Evolutionary conservation across 2,797 vertebrate genomes (phyloP), one percentile per base, ranked within the genome.

Genomic region (Linurgus olivaceus): DNA sequence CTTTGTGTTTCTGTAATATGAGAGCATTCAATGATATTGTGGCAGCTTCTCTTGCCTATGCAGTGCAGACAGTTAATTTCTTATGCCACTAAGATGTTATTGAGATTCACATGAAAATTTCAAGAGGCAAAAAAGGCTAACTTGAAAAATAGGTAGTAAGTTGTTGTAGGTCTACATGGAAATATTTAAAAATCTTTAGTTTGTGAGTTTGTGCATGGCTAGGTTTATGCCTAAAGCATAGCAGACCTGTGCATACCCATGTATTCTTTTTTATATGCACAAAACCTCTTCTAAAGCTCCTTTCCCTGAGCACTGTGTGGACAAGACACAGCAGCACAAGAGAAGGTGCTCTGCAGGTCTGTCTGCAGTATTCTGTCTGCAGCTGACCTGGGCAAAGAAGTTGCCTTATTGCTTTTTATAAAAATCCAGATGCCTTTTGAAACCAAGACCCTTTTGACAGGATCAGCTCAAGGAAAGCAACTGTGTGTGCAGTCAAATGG

Each of bases 401-500:
- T 54, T 75, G 8, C 40, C 42, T 37, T 54, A 40, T 2, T 58
- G 42, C 11, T 59, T 74, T 76, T 68, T 38, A 11, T 17, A 35
- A 45, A 45, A 63, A 57, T 59, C 31, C 42, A 2, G 16, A 15
- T 58, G 40, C 16, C 33, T 86, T 77, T 86, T 71, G 35, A 65
- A 86, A 55, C 21, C 0, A 2, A 35, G 38, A 51, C 66, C 24
- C 9, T 74, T 76, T 70, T 20, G 79, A 21, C 33, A 18, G 44
- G 6, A 47, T 61, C 0, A 2, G 18, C 21, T 82, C 24, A 44
- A 67, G 65, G 52, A 67, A 67, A 31, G 44, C n/a, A 83, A 5
- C 7, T n/a, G 3, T 35, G 7, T 25, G 3, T 44, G 29, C 35
- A 26, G 26, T 33, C 18, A n/a, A 0, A 3, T 11, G n/a, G 68